Evolutionary conservation across 2,113 vertebrate species (phyloP).

Genomic region (Oryzias celebensis): DNA sequence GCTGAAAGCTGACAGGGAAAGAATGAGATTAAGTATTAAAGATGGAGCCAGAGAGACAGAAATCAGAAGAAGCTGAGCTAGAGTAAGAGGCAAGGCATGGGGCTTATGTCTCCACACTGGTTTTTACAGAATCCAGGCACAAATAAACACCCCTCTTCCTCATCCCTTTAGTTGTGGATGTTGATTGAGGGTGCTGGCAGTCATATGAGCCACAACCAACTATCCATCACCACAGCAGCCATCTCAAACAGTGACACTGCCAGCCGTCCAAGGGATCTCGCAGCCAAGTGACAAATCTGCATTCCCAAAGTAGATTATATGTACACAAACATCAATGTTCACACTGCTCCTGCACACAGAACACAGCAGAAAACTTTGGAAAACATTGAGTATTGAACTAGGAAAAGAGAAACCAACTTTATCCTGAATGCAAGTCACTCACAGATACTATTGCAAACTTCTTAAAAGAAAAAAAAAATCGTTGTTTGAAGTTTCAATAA

Average conservation of each 20-base stretch:
- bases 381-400: conserved; percentile 40
- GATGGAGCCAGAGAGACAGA: conserved; percentile 15
- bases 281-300: conserved; percentile 69
- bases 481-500: no score
- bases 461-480: no score
- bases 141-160: conserved; percentile 57
- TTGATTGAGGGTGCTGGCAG: conserved; percentile 65
- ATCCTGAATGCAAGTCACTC: no score
- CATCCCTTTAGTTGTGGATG: conserved; percentile 60
- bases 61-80: conserved; percentile 45
- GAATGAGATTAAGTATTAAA: conserved; percentile 47
- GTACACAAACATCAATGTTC: conserved; percentile 55
- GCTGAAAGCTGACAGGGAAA: conserved; percentile 50
- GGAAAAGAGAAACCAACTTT: background rate
- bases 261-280: conserved; percentile 44
- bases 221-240: conserved; percentile 65
- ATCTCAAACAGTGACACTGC: conserved; percentile 58
- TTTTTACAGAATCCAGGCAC: conserved; percentile 54
- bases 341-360: conserved; percentile 47
- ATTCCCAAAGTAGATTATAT: conserved; percentile 63
- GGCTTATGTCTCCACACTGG: conserved; percentile 56
- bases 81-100: conserved; percentile 51
- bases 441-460: no score
- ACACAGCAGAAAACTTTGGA: conserved; percentile 50
- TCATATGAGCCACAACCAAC: conserved; percentile 72